Evolutionary conservation across 2,888 invertebrate species (phyloP), one percentile per base, ranked within the genome.

Genomic region (Tholera decimalis): DNA sequence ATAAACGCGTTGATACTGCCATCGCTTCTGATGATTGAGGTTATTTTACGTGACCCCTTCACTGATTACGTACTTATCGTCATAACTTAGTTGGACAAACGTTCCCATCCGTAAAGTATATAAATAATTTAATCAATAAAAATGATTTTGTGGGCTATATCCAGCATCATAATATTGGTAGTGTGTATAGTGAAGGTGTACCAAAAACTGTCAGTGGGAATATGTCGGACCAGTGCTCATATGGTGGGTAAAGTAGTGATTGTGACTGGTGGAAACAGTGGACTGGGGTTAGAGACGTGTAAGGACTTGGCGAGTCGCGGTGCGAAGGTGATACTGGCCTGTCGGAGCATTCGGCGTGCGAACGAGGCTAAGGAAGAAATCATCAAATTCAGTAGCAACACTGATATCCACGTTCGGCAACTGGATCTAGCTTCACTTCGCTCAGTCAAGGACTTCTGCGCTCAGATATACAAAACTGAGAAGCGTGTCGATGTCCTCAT

Each of bases 381-480:
- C 18, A 83, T 93, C n/a, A 85, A 88, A 71, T 82, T 82, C 13
- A 92, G 92, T 47, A 92, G 93, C 22, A 95, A 95, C 75, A 80
- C 83, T 0, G 85, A 95, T 55, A 86, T 95, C 5, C 86, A 90
- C 65, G 89, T 87, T 70, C 88, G 86, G 53, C 89, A 91, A 56
- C 83, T 96, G 58, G 95, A 96, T 80, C 84, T 96, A 58, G 83
- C 91, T 7, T 96, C 96, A 1, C 87, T 96, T 7, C 82, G 88
- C 18, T 96, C 96, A 1, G 93, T 96, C 43, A 92, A 96, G 63
- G 91, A 95, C 41, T 97, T 97, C 89, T 96, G 96, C 53, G 92
- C 94, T 30, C 91, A 93, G 54, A 92, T 97, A 55, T 83, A 92
- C 43, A 90, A 92, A 80, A 93, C 90, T 0, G 96, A 96, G 84